Evolutionary conservation across 2,888 invertebrate genomes (phyloP).

Genomic region (Aspidiotus destructor): DNA sequence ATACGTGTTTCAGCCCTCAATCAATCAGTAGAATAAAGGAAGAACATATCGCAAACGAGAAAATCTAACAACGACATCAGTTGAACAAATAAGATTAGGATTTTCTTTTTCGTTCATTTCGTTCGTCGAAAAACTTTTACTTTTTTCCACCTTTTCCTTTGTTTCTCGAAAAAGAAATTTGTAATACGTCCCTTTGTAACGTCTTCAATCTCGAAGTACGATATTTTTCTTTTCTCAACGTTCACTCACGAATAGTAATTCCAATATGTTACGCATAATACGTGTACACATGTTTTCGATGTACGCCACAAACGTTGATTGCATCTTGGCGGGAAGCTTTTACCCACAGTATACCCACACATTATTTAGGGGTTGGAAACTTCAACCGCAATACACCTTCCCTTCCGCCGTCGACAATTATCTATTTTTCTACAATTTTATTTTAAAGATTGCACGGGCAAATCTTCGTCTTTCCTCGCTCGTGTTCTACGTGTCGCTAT

Average conservation of each 20-base stretch:
- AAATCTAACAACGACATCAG: background rate
- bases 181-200: background rate
- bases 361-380: background rate
- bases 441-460: background rate
- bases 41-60: slow-evolving; percentile 1
- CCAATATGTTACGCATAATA: background rate
- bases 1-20: no score
- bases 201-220: background rate
- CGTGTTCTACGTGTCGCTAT: no score
- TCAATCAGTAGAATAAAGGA: background rate
- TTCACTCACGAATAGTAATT: background rate
- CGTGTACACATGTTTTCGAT: slow-evolving; percentile 18
- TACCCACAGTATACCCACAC: background rate
- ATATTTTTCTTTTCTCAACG: background rate
- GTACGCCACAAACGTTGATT: slow-evolving; percentile 22
- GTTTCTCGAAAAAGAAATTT: background rate
- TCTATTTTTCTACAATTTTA: slow-evolving; percentile 3
- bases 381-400: background rate
- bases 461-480: no score
- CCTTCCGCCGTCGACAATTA: slow-evolving; percentile 1
- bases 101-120: background rate
- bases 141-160: no score
- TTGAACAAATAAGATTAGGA: slow-evolving; percentile 4
- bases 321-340: slow-evolving; percentile 26
- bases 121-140: background rate